A percentile compares a stretch with the other conserved stretches of the same genome.
Conservation (phyloP, 2,888 invertebrate genomes). For the Pristionchus arcanus region DNA sequence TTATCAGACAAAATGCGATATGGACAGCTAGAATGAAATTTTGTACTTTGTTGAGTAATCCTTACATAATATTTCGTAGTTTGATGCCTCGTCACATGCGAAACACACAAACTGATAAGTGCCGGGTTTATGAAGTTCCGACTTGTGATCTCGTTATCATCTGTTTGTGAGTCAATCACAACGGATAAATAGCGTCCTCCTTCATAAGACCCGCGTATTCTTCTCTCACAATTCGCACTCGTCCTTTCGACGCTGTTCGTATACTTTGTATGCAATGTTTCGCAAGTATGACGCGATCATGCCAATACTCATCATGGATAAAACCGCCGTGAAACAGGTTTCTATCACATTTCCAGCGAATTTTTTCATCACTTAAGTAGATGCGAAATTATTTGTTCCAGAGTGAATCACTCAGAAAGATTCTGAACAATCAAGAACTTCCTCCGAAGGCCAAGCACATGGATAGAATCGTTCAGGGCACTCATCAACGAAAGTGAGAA, state of each 20-base stretch:
- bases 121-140: background rate
- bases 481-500: background rate
- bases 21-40: background rate
- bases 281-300: background rate
- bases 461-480: background rate
- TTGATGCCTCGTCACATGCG: background rate
- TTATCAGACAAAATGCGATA: background rate
- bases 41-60: background rate
- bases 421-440: background rate
- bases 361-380: too few relatives aligned
- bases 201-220: background rate
- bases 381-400: background rate
- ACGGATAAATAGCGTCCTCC: background rate
- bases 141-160: constrained; percentile 1
- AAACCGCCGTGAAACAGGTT: background rate
- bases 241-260: background rate
- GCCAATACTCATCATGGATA: background rate
- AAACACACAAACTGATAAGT: background rate
- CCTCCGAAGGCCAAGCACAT: background rate
- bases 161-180: background rate
- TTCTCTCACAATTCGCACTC: background rate
- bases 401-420: background rate
- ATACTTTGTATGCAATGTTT: background rate
- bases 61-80: background rate
- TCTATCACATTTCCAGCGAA: background rate